phyloP scores from a whole-genome alignment of 2,888 invertebrate species.

The Drosophila niveifrons region DNA sequence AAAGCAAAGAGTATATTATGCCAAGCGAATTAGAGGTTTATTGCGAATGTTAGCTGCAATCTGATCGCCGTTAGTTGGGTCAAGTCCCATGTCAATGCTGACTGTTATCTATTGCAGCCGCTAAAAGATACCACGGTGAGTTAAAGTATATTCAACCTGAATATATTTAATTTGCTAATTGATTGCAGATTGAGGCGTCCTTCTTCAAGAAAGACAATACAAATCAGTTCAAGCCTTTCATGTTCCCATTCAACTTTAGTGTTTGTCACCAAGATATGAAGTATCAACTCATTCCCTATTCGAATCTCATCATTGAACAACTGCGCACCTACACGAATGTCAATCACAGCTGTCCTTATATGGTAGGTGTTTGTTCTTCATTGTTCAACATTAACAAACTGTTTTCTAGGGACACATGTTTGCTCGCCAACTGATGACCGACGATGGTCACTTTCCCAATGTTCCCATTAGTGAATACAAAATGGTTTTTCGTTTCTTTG shows the following conservation, averaged over 20 bases:
- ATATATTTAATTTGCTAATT: background rate
- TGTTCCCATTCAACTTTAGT: constrained; percentile 26
- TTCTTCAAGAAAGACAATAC: constrained; percentile 40
- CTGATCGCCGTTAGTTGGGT: constrained; percentile 23
- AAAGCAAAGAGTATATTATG: constrained; percentile 27
- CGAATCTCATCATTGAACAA: background rate
- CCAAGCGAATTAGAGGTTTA: background rate
- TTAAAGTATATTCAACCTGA: fast-evolving
- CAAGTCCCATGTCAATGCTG: constrained; percentile 13
- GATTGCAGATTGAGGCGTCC: background rate
- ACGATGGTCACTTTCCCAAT: background rate
- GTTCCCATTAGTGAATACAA: constrained; percentile 10
- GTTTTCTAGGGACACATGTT: constrained; percentile 15
- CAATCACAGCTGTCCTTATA: constrained; percentile 42
- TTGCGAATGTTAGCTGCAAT: constrained; percentile 6
- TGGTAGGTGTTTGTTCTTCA: constrained; percentile 7
- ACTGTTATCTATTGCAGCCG: background rate
- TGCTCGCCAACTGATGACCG: constrained; percentile 9
- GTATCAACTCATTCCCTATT: constrained; percentile 8
- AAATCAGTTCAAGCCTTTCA: constrained; percentile 48
- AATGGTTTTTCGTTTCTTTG: constrained; percentile 9
- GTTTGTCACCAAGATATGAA: constrained; percentile 18
- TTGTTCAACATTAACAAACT: background rate
- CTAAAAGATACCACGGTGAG: constrained; percentile 6
- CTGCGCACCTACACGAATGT: constrained; percentile 33